Conservation (phyloP, 92 coral and sea anemone genomes). For the Epizoanthus illoricatus region DNA sequence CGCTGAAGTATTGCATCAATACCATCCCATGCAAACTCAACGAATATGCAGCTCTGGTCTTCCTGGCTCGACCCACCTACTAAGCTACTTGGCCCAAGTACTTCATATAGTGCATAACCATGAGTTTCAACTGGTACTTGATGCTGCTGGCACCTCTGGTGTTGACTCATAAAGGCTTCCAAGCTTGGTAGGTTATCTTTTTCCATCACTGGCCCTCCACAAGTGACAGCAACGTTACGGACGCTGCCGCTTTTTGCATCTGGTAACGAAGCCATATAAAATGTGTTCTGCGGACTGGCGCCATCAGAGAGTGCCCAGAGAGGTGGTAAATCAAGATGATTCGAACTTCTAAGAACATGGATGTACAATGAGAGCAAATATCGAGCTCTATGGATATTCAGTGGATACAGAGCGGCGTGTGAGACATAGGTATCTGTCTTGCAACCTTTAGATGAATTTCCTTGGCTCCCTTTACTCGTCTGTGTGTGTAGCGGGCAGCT, state of each 20-base stretch:
- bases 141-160: slow-evolving; percentile 17
- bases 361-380: slow-evolving; percentile 76
- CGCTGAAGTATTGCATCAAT: slow-evolving; percentile 70
- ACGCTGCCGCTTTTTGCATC: slow-evolving; percentile 24
- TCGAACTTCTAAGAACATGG: slow-evolving; percentile 53
- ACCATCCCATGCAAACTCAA: slow-evolving; percentile 94
- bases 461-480: slow-evolving; percentile 28
- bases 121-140: slow-evolving; percentile 54
- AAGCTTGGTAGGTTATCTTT: slow-evolving; percentile 52
- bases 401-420: slow-evolving; percentile 49
- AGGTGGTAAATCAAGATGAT: slow-evolving; percentile 43
- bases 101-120: slow-evolving; percentile 83
- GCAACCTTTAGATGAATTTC: slow-evolving; percentile 18
- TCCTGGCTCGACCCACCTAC: slow-evolving; percentile 44
- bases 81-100: slow-evolving; percentile 64
- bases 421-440: slow-evolving; percentile 54
- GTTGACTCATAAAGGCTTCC: slow-evolving; percentile 46
- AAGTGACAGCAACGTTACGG: slow-evolving; percentile 57
- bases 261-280: slow-evolving; percentile 70
- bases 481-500: slow-evolving; percentile 63
- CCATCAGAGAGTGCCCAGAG: slow-evolving; percentile 77
- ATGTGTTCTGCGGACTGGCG: slow-evolving; percentile 51
- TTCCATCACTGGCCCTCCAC: slow-evolving; percentile 48
- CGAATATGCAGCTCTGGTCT: slow-evolving; percentile 66
- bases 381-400: slow-evolving; percentile 60